These are phyloP conservation scores for Leucania comma DNA, from an alignment of 2,888 invertebrate species.

Conservation along the genomic window DNA sequence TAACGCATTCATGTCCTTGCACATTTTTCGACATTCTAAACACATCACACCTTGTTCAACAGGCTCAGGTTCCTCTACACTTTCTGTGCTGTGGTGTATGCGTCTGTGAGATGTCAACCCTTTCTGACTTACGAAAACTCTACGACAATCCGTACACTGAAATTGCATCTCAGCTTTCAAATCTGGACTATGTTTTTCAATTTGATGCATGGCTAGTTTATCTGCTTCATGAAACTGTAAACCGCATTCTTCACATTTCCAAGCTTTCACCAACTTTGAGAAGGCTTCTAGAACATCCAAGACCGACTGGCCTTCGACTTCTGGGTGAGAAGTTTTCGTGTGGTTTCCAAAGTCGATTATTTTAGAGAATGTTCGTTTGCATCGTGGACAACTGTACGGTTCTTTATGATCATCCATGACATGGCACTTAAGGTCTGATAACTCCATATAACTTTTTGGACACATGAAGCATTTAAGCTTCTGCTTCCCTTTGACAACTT, in stretches of 20 bases:
- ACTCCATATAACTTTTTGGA: constrained; percentile 76
- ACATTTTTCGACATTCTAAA: constrained; percentile 85
- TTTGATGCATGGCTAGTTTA: constrained; percentile 84
- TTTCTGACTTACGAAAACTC: constrained; percentile 84
- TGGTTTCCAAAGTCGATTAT: constrained; percentile 85
- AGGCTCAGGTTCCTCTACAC: constrained; percentile 72
- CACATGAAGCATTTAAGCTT: constrained; percentile 85
- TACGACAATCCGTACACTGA: constrained; percentile 84
- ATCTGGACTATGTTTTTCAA: constrained; percentile 83
- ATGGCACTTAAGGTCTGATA: constrained; percentile 83
- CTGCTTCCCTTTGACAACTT: constrained; percentile 83
- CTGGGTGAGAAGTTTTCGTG: constrained; percentile 82
- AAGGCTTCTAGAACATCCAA: constrained; percentile 85
- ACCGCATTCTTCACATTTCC: constrained; percentile 88
- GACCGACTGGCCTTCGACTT: constrained; percentile 83
- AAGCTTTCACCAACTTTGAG: constrained; percentile 83
- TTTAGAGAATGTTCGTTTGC: constrained; percentile 80
- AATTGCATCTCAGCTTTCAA: constrained; percentile 79
- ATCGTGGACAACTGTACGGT: constrained; percentile 82
- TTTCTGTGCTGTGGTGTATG: constrained; percentile 80
- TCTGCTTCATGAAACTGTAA: constrained; percentile 86
- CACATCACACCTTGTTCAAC: constrained; percentile 82
- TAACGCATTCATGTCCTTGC: constrained; percentile 82
- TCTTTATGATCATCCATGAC: constrained; percentile 85
- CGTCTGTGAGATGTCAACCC: constrained; percentile 84